Evolutionary conservation across 2,797 vertebrate genomes (phyloP), one percentile per base, ranked within the genome.

Genomic region (Sebastes trivittatus): DNA sequence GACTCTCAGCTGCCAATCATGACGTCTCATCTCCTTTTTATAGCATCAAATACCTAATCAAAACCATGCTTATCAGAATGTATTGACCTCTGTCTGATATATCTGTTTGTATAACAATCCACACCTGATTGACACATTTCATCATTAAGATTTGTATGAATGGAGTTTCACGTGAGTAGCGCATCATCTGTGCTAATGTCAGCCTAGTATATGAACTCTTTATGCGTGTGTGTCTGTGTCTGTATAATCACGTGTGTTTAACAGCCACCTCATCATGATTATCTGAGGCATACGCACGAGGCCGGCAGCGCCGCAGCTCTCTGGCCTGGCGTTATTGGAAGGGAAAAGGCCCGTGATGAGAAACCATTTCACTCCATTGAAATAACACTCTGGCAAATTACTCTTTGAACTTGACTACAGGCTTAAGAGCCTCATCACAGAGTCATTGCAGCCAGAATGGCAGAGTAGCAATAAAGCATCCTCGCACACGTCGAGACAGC

Each of bases 351-450:
- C 72, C 11, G 29, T 85, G 83, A 90, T 82, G 90, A 86, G 85
- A 86, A 89, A 83, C 85, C 89, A 89, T 92, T 89, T 83, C 78
- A 67, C 61, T 78, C 85, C 84, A 83, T 87, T 92, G 91, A 91
- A 93, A 91, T 87, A 91, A 94, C 91, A 87, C 84, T 91, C 81
- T 32, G 72, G 80, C 69, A 92, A 93, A 92, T 93, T 71, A 92
- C 85, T 90, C 88, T 89, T 77, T 92, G 92, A 91, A 93, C 88
- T 90, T 88, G 89, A 91, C 91, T 89, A 86, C 80, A 81, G 91
- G 90, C 92, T 90, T 77, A 83, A 65, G 83, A 75, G 85, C 89
- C 88, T 89, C 91, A 92, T 93, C 91, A 88, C 84, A 80, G 75
- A 93, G 82, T 90, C 87, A 86, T 87, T 90, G 87, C 91, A 83